These are phyloP conservation scores for Gopherus evgoodei DNA, from an alignment of 2,113 vertebrate species.

Conservation along the genomic window DNA sequence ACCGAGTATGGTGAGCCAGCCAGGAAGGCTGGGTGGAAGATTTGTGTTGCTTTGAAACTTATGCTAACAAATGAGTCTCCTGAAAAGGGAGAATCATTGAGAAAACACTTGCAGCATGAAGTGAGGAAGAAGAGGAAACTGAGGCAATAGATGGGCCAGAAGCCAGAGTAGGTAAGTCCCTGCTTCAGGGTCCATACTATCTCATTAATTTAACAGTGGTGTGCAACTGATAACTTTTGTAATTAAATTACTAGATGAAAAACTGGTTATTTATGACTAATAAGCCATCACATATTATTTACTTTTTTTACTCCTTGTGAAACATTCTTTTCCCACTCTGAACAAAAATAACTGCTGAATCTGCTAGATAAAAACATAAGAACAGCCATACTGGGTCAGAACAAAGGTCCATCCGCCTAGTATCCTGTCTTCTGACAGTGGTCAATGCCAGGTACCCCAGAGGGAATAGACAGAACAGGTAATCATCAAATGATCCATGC, in stretches of 20 bases:
- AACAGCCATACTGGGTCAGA: no score
- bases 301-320: background rate
- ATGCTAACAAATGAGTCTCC: background rate
- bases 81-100: background rate
- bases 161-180: background rate
- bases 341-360: background rate
- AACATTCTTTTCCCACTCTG: background rate
- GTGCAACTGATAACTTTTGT: fast-evolving
- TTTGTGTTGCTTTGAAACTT: background rate
- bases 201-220: background rate
- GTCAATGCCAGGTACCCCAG: no score
- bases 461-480: no score
- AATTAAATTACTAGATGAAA: background rate
- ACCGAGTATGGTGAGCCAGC: background rate
- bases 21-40: background rate
- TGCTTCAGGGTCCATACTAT: background rate
- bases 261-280: background rate
- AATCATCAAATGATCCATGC: no score
- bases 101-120: background rate
- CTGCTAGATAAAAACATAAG: background rate
- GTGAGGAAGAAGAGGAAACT: background rate
- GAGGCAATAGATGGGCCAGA: background rate
- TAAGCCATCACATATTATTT: background rate
- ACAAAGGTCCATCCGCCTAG: no score
- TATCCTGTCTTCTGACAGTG: no score